Evolutionary conservation across 1,140 invertebrate genomes (phyloP).

Genomic region (Glossosoma conforme): DNA sequence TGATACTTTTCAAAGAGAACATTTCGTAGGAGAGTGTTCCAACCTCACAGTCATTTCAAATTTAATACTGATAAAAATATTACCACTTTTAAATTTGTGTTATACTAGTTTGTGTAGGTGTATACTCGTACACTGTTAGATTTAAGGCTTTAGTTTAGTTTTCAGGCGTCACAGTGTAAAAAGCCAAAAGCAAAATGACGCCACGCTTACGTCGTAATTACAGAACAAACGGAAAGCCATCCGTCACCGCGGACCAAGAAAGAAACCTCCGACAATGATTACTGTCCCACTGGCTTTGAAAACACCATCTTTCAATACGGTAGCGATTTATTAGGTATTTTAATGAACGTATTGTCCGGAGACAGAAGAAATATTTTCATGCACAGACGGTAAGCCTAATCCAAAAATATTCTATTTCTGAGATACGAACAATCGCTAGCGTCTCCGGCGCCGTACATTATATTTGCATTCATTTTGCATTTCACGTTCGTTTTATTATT

Average conservation of each 20-base stretch:
- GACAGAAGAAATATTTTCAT: slow-evolving; percentile 11
- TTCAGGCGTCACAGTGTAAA: slow-evolving; percentile 1
- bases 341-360: slow-evolving; percentile 4
- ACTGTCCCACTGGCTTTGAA: neutral
- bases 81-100: too few species aligned
- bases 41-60: too few species aligned
- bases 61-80: too few species aligned
- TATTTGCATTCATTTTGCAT: neutral
- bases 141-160: too few species aligned
- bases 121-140: too few species aligned
- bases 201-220: slow-evolving; percentile 19
- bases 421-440: slow-evolving; percentile 5
- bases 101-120: too few species aligned
- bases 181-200: slow-evolving; percentile 18
- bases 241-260: slow-evolving; percentile 6
- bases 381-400: slow-evolving; percentile 18
- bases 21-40: too few species aligned
- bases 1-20: too few species aligned
- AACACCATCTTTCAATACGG: slow-evolving; percentile 23
- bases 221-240: slow-evolving; percentile 9
- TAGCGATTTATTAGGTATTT: slow-evolving; percentile 28
- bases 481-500: too few species aligned
- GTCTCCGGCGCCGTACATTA: slow-evolving; percentile 9
- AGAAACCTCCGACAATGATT: neutral
- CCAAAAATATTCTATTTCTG: slow-evolving; percentile 12